phyloP scores from a whole-genome alignment of 2,797 vertebrate genomes.

The Hozukius guyotensis region DNA sequence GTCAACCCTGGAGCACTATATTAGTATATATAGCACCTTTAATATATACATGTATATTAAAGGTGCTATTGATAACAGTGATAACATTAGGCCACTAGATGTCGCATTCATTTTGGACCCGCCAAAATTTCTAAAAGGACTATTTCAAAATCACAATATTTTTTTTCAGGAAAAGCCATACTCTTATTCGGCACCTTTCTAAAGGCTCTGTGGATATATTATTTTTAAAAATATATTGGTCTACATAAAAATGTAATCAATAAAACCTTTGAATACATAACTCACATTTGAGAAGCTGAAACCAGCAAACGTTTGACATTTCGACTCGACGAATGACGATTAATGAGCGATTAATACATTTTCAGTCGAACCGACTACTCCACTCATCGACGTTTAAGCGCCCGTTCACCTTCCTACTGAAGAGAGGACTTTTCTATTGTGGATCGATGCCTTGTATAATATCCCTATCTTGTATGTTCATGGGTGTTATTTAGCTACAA shows the following conservation, averaged over 20 bases:
- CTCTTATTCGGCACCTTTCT: too few species aligned
- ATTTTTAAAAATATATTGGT: too few species aligned
- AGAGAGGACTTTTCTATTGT: neutral
- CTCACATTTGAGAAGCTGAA: neutral
- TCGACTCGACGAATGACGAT: neutral
- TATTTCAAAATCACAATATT: too few species aligned
- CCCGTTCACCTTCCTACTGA: neutral
- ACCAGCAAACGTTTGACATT: neutral
- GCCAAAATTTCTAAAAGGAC: too few species aligned
- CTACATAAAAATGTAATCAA: too few species aligned
- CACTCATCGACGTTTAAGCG: neutral
- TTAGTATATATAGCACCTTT: neutral
- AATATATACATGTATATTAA: neutral
- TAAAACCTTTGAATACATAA: neutral
- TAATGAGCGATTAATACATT: neutral
- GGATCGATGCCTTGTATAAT: slow-evolving; percentile 7
- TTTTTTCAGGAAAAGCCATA: too few species aligned
- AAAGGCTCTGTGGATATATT: too few species aligned
- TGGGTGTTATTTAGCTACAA: slow-evolving; percentile 53
- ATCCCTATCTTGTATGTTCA: slow-evolving; percentile 32
- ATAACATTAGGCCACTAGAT: too few species aligned
- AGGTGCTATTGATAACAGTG: too few species aligned
- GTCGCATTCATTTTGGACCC: too few species aligned
- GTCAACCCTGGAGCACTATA: neutral
- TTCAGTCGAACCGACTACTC: neutral